Evolutionary conservation across 2,113 vertebrate species (phyloP).

Genomic region (Chaetorhynchus papuensis): DNA sequence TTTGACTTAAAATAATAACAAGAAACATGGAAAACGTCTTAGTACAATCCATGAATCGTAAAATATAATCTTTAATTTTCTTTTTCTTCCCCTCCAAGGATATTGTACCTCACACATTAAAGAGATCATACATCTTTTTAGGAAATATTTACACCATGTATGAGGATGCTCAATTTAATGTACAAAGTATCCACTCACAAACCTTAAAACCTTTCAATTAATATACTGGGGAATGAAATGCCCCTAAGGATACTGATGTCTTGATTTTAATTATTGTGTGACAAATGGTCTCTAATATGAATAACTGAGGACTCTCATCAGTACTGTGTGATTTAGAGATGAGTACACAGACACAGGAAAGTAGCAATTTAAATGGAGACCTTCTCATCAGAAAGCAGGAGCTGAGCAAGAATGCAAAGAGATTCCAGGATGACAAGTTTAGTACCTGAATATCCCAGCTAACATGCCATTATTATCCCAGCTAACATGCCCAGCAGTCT

Average conservation of each 20-base stretch:
- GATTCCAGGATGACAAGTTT: background rate
- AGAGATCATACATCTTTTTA: background rate
- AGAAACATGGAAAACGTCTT: background rate
- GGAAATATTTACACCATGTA: background rate
- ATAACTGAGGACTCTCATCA: background rate
- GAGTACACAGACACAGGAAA: background rate
- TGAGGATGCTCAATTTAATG: background rate
- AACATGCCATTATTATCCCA: background rate
- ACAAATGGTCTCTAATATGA: background rate
- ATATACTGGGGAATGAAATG: background rate
- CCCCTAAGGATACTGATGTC: background rate
- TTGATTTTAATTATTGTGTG: background rate
- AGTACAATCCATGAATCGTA: background rate
- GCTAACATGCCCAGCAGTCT: background rate
- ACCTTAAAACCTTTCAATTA: background rate
- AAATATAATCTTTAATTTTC: background rate
- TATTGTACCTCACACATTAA: background rate
- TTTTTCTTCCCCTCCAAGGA: background rate
- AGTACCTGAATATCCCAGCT: background rate
- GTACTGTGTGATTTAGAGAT: background rate
- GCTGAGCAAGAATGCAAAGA: background rate
- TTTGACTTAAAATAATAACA: background rate
- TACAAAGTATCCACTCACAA: background rate
- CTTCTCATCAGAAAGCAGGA: background rate
- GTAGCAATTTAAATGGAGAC: background rate